Base-by-base conservation (phyloP, 2,113 vertebrate species). In the Amphiprion ocellaris region DNA sequence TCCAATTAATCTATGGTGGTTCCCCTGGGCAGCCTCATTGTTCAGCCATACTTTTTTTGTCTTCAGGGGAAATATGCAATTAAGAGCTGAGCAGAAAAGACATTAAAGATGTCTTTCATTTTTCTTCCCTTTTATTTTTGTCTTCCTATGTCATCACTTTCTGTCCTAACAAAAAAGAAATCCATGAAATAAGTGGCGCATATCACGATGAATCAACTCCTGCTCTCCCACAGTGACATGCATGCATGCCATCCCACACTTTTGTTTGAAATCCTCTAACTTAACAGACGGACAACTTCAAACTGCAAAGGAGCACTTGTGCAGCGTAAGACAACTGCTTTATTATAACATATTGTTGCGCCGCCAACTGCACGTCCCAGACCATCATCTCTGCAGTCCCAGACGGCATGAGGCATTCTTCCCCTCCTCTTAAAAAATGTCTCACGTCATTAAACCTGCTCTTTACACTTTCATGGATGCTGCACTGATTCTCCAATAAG, bases 1-100 rank as follows among this genome's bases (percentile, higher is more conserved):
- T 88, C 88, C 92, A 92, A 93, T 93, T 92, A 88, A 91, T 92
- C 89, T 87, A 79, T 77, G 77, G 79, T 63, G 58, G 63, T 77
- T 89, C 91, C 89, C 87, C 79, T 72, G 86, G 88, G 90, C 68
- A 55, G 77, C 84, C 69, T 90, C 81, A 90, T 90, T 92, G 90
- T 90, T 90, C 77, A 86, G 80, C 77, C 72, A 90, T 78, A 88
- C 67, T 80, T 84, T 87, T 73, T 81, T 68, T 80, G 84, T 83
- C 88, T 90, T 70, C 56, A 47, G 82, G 91, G 86, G 67, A 73
- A 85, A 86, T 86, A 80, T 82, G 90, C 89, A 93, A 92, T 91
- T 91, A 91, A 86, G 69, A 77, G 33, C 49, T 46, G 74, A 71
- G 81, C 66, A 69, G n/a, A 59, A 75, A 80, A 89, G 61, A 78